These are phyloP conservation scores for Petaurus breviceps DNA, from an alignment of 2,113 vertebrate species.

Conservation along the genomic window DNA sequence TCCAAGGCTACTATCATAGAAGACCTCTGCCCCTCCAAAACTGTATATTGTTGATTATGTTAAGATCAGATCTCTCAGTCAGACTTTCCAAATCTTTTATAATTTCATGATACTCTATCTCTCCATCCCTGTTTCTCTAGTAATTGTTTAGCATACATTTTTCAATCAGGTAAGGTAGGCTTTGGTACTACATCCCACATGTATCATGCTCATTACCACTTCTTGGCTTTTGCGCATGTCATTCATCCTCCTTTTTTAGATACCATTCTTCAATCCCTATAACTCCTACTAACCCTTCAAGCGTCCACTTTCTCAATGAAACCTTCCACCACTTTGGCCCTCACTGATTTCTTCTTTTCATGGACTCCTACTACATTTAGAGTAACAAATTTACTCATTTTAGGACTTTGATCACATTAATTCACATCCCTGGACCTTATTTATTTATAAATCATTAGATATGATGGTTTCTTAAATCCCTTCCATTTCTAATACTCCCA, in stretches of 20 bases:
- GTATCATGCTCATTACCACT: not conserved
- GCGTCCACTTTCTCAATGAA: not conserved
- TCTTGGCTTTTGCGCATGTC: not conserved
- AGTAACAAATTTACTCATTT: not conserved
- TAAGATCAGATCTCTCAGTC: not conserved
- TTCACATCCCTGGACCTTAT: not conserved
- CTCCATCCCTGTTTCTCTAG: not conserved
- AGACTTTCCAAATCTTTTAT: not conserved
- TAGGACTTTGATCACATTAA: not conserved
- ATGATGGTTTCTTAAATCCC: not conserved
- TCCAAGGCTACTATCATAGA: not conserved
- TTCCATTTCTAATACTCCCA: not conserved
- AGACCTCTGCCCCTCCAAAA: not conserved
- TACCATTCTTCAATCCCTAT: not conserved
- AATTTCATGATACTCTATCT: not conserved
- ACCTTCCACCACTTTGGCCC: not conserved
- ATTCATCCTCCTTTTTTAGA: not conserved
- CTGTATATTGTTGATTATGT: not conserved
- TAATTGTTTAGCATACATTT: not conserved
- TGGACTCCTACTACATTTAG: not conserved
- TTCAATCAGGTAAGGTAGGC: not conserved
- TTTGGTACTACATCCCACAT: not conserved
- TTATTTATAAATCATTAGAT: not conserved
- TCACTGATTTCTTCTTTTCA: not conserved
- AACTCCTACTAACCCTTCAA: not conserved